phyloP scores from a whole-genome alignment of 2,888 invertebrate genomes.

The Mythimna albipuncta region DNA sequence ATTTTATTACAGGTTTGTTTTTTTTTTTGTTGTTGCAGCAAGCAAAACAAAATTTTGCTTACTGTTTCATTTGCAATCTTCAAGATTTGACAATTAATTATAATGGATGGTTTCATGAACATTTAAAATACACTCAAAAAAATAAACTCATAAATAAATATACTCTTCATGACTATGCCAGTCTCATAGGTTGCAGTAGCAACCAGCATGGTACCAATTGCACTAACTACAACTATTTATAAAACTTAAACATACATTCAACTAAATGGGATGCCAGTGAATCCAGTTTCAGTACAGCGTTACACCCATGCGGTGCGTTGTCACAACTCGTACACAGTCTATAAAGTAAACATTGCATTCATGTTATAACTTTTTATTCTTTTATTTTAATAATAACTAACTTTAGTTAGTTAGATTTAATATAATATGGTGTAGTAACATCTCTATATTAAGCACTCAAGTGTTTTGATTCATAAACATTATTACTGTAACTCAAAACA shows the following conservation, averaged over 20 bases:
- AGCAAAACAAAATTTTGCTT: too few relatives aligned
- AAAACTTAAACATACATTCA: conserved; percentile 94
- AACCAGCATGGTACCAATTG: too few relatives aligned
- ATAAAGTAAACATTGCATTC: conserved; percentile 68
- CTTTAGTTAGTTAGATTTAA: background rate
- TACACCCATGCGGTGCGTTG: conserved; percentile 97
- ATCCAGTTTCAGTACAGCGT: conserved; percentile 96
- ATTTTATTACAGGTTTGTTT: background rate
- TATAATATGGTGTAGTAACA: background rate
- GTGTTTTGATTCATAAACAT: conserved; percentile 29
- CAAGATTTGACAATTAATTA: background rate
- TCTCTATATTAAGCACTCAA: conserved; percentile 3
- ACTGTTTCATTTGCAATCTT: background rate
- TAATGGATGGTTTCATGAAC: background rate
- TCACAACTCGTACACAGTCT: conserved; percentile 97
- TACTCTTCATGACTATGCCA: too few relatives aligned
- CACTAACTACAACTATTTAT: background rate
- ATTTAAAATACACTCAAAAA: too few relatives aligned
- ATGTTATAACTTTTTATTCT: conserved; percentile 17
- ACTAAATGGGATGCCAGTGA: conserved; percentile 95
- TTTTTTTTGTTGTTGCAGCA: background rate
- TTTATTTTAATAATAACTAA: background rate
- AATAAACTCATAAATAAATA: too few relatives aligned
- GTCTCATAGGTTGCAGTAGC: too few relatives aligned
- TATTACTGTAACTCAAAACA: conserved; percentile 20